Conservation (phyloP, 2,888 invertebrate genomes). For the Limnephilus rhombicus region DNA sequence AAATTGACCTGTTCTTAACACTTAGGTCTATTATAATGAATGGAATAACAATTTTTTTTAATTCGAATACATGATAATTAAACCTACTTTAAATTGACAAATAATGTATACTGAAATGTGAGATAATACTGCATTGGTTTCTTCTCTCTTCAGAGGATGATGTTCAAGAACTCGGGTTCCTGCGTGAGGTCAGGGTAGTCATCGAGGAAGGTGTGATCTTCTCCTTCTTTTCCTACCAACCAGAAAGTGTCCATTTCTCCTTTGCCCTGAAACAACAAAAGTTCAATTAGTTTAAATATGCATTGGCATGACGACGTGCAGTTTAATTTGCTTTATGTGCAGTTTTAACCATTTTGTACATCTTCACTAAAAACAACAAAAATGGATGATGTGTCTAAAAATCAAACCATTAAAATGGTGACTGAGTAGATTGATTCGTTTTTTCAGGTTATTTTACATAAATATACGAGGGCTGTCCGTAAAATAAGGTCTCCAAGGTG, state of each 20-base stretch:
- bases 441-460: too few relatives aligned
- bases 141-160: background rate
- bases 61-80: background rate
- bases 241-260: constrained; percentile 78
- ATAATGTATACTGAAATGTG: background rate
- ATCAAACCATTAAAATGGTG: too few relatives aligned
- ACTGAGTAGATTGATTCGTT: too few relatives aligned
- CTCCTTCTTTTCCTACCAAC: constrained; percentile 74
- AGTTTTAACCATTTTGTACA: too few relatives aligned
- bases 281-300: too few relatives aligned
- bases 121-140: background rate
- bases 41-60: background rate
- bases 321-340: background rate
- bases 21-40: background rate
- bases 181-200: constrained; percentile 50
- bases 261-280: constrained; percentile 74
- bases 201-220: background rate
- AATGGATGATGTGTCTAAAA: too few relatives aligned
- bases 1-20: background rate
- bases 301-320: background rate
- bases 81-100: background rate
- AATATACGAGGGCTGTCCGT: too few relatives aligned
- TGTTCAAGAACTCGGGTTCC: constrained; percentile 56
- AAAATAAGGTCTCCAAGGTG: too few relatives aligned
- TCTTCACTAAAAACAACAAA: too few relatives aligned